phyloP scores from a whole-genome alignment of 2,888 invertebrate genomes.

The Micoletzkya japonica region DNA sequence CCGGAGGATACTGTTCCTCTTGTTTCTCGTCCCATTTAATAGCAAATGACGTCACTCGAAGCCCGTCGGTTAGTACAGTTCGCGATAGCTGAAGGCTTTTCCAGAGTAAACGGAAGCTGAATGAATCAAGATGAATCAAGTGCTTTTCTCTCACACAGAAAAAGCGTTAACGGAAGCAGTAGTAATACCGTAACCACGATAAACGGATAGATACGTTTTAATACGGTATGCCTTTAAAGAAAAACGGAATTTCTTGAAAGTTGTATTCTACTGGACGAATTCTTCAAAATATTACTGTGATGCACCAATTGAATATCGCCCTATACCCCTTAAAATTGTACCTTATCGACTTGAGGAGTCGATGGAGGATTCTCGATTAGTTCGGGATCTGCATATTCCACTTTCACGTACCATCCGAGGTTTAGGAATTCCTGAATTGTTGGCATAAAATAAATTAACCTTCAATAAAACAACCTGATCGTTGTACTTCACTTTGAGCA shows the following conservation, averaged over 20 bases:
- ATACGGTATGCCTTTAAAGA: too few species aligned
- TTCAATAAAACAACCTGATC: slow-evolving; percentile 34
- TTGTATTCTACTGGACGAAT: neutral
- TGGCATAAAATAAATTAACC: neutral
- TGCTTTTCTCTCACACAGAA: too few species aligned
- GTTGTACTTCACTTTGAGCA: slow-evolving; percentile 78
- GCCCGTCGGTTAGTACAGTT: slow-evolving; percentile 63
- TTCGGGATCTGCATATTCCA: slow-evolving; percentile 91
- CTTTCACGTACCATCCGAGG: slow-evolving; percentile 97
- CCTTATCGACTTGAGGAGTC: slow-evolving; percentile 89
- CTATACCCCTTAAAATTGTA: slow-evolving; percentile 64
- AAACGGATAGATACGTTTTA: too few species aligned
- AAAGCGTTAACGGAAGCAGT: too few species aligned
- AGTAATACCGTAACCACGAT: too few species aligned
- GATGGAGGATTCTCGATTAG: slow-evolving; percentile 90
- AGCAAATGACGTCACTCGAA: slow-evolving; percentile 67
- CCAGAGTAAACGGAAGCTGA: neutral
- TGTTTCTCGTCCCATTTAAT: slow-evolving; percentile 67
- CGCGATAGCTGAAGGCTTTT: slow-evolving; percentile 43
- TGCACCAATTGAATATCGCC: neutral
- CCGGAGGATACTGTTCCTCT: slow-evolving; percentile 33
- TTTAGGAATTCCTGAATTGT: slow-evolving; percentile 80
- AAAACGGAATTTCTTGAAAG: too few species aligned
- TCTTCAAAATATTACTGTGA: neutral
- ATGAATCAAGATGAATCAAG: too few species aligned